Evolutionary conservation across 2,888 invertebrate genomes (phyloP).

Genomic region (Dorcus hopei): DNA sequence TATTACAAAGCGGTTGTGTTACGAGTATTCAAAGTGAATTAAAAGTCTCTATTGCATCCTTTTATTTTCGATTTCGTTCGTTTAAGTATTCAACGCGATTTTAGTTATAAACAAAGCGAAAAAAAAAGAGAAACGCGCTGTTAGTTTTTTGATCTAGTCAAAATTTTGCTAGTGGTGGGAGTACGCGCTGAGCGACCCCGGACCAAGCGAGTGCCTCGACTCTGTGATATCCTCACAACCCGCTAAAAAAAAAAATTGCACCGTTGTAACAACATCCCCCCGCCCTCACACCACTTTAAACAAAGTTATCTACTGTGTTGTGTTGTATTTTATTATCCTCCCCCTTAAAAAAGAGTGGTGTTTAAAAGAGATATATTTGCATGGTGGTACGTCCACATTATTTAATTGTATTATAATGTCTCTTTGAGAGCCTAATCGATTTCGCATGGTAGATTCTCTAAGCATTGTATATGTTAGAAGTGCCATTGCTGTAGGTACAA

Average conservation of each 20-base stretch:
- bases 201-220: conserved; percentile 51
- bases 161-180: conserved; percentile 33
- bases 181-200: conserved; percentile 40
- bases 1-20: neutral
- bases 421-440: conserved; percentile 40
- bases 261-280: conserved; percentile 8
- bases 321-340: neutral
- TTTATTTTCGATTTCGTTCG: conserved; percentile 1
- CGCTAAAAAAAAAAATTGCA: conserved; percentile 15
- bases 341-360: conserved; percentile 19
- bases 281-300: conserved; percentile 9
- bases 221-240: conserved; percentile 49
- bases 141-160: conserved; percentile 38
- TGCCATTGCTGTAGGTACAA: conserved; percentile 49
- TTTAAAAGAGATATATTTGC: conserved; percentile 23
- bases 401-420: conserved; percentile 29
- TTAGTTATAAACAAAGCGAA: neutral
- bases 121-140: conserved; percentile 3
- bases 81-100: neutral
- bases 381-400: conserved; percentile 31
- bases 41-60: neutral
- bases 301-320: conserved; percentile 4
- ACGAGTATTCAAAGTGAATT: neutral
- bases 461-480: conserved; percentile 47
- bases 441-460: conserved; percentile 48